Conservation (phyloP, 2,113 vertebrate genomes). For the Tachysurus vachellii region DNA sequence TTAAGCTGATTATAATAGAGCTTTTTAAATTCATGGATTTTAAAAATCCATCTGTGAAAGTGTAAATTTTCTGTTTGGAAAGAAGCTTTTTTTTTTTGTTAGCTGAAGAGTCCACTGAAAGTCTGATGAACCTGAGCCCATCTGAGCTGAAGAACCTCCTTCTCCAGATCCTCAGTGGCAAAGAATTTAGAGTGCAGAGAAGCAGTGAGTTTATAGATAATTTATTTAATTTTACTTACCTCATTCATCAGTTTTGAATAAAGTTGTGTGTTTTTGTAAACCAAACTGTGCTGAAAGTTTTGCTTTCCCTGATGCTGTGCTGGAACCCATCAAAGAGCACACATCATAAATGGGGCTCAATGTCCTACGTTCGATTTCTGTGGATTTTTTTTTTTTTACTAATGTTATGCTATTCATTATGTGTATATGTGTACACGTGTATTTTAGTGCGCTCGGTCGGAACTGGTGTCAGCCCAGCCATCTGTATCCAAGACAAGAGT, state of each 20-base stretch:
- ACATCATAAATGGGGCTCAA: not conserved
- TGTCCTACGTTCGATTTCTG: not conserved
- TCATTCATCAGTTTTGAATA: not conserved
- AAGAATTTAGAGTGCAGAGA: constrained; percentile 90
- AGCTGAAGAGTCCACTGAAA: constrained; percentile 90
- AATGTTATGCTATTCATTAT: not conserved
- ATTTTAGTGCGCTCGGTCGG: constrained; percentile 43
- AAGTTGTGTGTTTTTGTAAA: not conserved
- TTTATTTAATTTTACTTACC: not conserved
- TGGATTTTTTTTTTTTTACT: not conserved
- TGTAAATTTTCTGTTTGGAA: not conserved
- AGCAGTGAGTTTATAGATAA: constrained; percentile 71
- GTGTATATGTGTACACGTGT: not conserved
- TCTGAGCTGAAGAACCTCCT: constrained; percentile 93
- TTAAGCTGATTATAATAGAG: not conserved
- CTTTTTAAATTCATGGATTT: not conserved
- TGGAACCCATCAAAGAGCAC: not conserved
- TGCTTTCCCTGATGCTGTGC: not conserved
- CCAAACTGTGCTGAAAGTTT: not conserved
- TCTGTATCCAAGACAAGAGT: constrained; percentile 41
- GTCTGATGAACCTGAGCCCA: constrained; percentile 90
- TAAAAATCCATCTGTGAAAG: too few species aligned
- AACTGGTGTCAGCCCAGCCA: constrained; percentile 8
- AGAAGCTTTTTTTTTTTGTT: constrained; percentile 34
- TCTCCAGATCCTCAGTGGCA: constrained; percentile 94